phyloP scores from a whole-genome alignment of 2,888 invertebrate species.

The Tipula lateralis region DNA sequence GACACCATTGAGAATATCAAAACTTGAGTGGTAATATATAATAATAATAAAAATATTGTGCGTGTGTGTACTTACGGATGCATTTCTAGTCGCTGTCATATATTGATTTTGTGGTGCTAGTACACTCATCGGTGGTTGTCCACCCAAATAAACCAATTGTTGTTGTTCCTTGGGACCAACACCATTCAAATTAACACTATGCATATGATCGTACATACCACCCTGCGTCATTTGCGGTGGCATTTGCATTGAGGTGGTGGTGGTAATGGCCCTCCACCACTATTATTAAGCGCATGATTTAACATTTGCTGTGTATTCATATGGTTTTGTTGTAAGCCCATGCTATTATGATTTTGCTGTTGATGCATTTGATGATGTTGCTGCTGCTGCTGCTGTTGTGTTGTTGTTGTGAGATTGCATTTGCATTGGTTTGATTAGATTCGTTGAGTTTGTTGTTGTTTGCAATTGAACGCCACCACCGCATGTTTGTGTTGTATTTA shows the following conservation, averaged over 20 bases:
- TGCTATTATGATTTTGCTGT: conserved; percentile 47
- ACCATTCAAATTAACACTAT: conserved; percentile 44
- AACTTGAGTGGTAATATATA: neutral
- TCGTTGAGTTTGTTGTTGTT: conserved; percentile 34
- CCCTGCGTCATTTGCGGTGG: conserved; percentile 45
- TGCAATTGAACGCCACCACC: conserved; percentile 49
- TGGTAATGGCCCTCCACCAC: conserved; percentile 38
- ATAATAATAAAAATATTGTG: neutral
- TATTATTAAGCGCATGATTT: conserved; percentile 47
- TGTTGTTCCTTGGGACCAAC: conserved; percentile 41
- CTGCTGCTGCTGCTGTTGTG: conserved; percentile 55
- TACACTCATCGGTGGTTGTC: conserved; percentile 46
- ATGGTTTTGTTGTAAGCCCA: conserved; percentile 38
- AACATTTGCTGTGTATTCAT: conserved; percentile 46
- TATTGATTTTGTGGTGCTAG: conserved; percentile 49
- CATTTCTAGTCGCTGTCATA: conserved; percentile 46
- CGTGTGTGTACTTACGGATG: conserved; percentile 49
- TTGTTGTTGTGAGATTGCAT: conserved; percentile 47
- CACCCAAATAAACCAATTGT: conserved; percentile 47
- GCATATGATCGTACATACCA: conserved; percentile 48
- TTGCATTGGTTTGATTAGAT: conserved; percentile 42
- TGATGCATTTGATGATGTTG: conserved; percentile 51
- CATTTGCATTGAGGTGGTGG: conserved; percentile 44
- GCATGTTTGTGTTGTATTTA: conserved; percentile 52
- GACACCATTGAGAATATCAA: no score